phyloP scores from a whole-genome alignment of 2,888 invertebrate genomes.

The Alloscopus bannaensis region DNA sequence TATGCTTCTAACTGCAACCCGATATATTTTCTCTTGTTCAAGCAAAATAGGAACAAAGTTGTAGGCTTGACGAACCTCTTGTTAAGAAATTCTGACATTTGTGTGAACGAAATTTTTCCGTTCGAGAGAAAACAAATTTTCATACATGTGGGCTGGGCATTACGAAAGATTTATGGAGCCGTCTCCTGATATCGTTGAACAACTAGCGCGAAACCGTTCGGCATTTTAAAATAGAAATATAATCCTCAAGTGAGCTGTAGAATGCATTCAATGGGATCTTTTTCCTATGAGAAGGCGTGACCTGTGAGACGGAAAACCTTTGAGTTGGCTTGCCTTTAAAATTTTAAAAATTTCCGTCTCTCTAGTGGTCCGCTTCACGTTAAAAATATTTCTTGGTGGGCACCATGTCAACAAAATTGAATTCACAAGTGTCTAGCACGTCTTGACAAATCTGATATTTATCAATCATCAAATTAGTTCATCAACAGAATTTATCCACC shows the following conservation, averaged over 20 bases:
- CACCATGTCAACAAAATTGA: neutral
- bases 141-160: conserved; percentile 13
- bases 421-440: neutral
- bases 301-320: neutral
- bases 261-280: neutral
- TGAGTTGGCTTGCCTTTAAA: neutral
- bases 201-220: neutral
- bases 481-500: neutral
- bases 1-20: too few relatives aligned
- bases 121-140: neutral
- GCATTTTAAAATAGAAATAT: neutral
- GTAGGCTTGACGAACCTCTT: neutral
- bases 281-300: neutral
- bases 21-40: neutral
- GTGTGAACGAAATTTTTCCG: conserved; percentile 4
- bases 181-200: neutral
- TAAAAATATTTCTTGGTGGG: neutral
- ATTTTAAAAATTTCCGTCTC: neutral
- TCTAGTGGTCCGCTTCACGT: neutral
- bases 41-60: neutral
- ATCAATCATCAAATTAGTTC: neutral
- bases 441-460: neutral
- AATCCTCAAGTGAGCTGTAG: neutral
- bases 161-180: conserved; percentile 19
- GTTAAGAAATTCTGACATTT: conserved; percentile 14